Conservation (phyloP, 2,113 vertebrate genomes). For the Pelmatolapia mariae region DNA sequence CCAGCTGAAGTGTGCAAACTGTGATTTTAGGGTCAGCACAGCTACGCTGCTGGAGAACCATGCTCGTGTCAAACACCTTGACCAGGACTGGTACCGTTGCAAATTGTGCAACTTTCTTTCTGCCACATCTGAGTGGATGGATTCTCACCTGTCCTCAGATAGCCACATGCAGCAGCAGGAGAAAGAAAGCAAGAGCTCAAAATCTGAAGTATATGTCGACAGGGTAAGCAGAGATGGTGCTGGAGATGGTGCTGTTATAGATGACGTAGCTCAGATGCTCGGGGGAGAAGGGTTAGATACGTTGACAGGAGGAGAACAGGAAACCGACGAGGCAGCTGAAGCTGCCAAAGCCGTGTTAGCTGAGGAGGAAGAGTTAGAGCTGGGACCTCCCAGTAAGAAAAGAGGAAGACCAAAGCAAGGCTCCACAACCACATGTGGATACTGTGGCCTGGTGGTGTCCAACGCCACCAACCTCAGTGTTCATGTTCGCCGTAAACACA, state of each 20-base stretch:
- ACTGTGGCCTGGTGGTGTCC: conserved; percentile 92
- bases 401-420: conserved; percentile 80
- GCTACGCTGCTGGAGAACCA: conserved; percentile 82
- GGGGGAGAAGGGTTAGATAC: neutral
- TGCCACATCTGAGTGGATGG: conserved; percentile 86
- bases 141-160: conserved; percentile 83
- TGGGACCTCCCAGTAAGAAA: conserved; percentile 65
- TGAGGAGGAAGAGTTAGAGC: conserved; percentile 38
- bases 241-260: neutral
- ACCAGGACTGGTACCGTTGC: conserved; percentile 83
- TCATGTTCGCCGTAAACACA: conserved; percentile 94
- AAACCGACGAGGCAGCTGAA: conserved; percentile 13
- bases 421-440: conserved; percentile 79
- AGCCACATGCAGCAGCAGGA: conserved; percentile 78
- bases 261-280: neutral
- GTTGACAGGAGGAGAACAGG: neutral
- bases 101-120: conserved; percentile 86
- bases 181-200: conserved; percentile 75
- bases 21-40: conserved; percentile 85
- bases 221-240: conserved; percentile 66
- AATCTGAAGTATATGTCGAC: conserved; percentile 81
- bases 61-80: conserved; percentile 78
- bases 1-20: conserved; percentile 85
- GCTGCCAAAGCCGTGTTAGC: neutral
- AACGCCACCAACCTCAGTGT: conserved; percentile 92